A percentile compares a stretch with the other conserved stretches of the same genome.
phyloP scores from a whole-genome alignment of 2,113 vertebrate genomes.

The Laticauda laticaudata region DNA sequence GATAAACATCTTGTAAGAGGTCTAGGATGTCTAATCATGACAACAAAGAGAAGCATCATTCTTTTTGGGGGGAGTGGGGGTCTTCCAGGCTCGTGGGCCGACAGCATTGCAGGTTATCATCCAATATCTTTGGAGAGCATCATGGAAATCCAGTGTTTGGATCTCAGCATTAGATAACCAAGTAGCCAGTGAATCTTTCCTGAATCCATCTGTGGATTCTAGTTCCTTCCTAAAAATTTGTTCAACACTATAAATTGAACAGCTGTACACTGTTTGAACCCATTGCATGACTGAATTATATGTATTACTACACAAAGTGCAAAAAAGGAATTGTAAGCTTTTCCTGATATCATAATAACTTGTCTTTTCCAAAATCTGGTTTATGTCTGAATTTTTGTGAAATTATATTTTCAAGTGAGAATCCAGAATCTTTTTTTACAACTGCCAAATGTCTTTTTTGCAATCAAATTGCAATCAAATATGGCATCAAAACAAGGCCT shows the following conservation, averaged over 20 bases:
- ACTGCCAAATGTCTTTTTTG: not conserved
- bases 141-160: too few species aligned
- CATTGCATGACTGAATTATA: not conserved
- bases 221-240: too few species aligned
- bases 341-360: not conserved
- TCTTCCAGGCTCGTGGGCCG: too few species aligned
- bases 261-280: not conserved
- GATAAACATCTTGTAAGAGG: too few species aligned
- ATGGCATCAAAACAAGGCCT: not conserved
- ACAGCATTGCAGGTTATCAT: too few species aligned
- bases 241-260: not conserved
- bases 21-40: too few species aligned
- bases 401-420: not conserved
- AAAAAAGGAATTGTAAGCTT: not conserved
- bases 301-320: not conserved
- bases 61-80: too few species aligned
- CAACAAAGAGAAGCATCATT: too few species aligned
- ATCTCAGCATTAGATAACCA: too few species aligned
- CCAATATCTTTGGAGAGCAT: too few species aligned
- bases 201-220: too few species aligned
- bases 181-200: too few species aligned
- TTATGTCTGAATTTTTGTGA: not conserved
- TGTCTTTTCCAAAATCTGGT: not conserved
- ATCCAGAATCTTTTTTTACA: not conserved
- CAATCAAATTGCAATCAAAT: not conserved